These are phyloP conservation scores for Ibycter americanus DNA, from an alignment of 2,797 vertebrate species.

Conservation along the genomic window DNA sequence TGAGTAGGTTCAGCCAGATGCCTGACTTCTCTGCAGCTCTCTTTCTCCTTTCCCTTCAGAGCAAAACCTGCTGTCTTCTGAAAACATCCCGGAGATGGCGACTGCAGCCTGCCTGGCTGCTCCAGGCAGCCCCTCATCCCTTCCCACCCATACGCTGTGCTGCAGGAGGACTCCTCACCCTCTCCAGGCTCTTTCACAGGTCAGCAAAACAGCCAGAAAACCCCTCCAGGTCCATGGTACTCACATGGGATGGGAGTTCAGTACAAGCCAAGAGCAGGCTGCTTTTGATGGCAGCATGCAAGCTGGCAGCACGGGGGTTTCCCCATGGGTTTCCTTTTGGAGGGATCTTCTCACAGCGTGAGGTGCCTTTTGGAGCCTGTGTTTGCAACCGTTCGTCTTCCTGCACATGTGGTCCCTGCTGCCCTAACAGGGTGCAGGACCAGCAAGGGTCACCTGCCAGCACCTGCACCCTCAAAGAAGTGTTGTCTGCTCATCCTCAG, in stretches of 20 bases:
- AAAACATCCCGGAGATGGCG: background rate
- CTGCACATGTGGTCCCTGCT: background rate
- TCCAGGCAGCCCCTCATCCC: background rate
- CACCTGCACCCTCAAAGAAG: background rate
- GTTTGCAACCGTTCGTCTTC: background rate
- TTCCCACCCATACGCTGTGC: background rate
- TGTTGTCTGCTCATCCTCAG: background rate
- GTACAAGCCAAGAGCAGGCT: background rate
- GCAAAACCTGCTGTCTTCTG: background rate
- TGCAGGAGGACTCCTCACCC: background rate
- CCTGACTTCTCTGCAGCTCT: background rate
- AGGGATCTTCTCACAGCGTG: background rate
- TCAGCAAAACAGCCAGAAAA: background rate
- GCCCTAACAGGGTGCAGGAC: background rate
- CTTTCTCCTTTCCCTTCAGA: background rate
- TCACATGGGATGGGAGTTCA: background rate
- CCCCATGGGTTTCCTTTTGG: fast-evolving
- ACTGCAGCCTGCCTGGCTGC: background rate
- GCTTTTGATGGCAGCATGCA: background rate
- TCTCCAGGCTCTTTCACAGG: background rate
- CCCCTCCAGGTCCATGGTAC: background rate
- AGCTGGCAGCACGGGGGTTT: background rate
- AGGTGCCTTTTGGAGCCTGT: background rate
- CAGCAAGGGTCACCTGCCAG: background rate
- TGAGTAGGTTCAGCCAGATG: background rate